A percentile compares a stretch with the other conserved stretches of the same genome.
phyloP scores from a whole-genome alignment of 2,888 invertebrate genomes.

The Dendrolimus houi region DNA sequence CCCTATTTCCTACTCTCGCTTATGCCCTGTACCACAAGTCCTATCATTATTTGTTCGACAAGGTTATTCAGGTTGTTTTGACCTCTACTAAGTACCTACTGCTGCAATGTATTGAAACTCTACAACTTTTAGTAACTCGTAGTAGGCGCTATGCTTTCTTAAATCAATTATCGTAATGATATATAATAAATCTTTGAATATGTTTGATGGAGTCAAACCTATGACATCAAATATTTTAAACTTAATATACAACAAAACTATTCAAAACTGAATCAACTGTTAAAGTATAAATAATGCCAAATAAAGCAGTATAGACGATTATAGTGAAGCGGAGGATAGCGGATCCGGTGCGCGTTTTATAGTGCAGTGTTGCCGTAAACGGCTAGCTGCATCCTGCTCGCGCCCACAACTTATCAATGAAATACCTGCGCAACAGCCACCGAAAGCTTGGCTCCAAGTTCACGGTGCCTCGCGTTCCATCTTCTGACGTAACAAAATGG shows the following conservation, averaged over 20 bases:
- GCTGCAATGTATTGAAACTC: no score
- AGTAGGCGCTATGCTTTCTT: no score
- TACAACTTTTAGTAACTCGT: no score
- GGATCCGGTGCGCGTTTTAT: constrained; percentile 11
- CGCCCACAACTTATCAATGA: constrained; percentile 67
- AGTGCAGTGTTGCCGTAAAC: constrained; percentile 23
- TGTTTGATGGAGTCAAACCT: no score
- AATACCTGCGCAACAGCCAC: constrained; percentile 46
- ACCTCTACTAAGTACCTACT: not conserved
- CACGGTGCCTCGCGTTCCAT: constrained; percentile 62
- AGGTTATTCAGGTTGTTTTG: not conserved
- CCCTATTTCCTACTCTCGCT: not conserved
- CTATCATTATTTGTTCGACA: not conserved
- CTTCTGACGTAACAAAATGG: constrained; percentile 67
- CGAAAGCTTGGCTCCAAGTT: constrained; percentile 31
- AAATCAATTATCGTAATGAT: no score
- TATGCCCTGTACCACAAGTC: not conserved
- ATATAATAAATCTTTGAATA: no score
- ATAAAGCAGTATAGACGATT: not conserved
- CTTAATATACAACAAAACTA: no score
- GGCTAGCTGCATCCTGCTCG: constrained; percentile 57
- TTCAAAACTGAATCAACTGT: no score
- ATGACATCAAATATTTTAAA: no score
- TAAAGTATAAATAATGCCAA: no score
- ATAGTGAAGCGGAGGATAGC: not conserved